Percentiles rank a stretch among this genome's conserved stretches.
Evolutionary conservation across 2,113 vertebrate species (phyloP).

Genomic region (Antechinus stuartii): DNA sequence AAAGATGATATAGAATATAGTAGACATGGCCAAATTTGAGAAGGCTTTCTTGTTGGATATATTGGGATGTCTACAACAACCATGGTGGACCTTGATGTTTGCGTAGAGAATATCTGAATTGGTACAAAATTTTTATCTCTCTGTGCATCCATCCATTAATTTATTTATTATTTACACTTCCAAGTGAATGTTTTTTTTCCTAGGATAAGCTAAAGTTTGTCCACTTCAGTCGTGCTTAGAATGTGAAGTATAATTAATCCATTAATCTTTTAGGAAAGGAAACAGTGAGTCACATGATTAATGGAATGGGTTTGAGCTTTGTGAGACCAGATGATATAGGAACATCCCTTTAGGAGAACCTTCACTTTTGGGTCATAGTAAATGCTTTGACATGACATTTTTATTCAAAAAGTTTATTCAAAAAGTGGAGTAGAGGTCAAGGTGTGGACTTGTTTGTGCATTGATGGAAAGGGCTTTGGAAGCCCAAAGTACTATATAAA

Average conservation of each 20-base stretch:
- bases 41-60: neutral
- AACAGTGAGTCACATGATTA: conserved; percentile 60
- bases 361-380: conserved; percentile 61
- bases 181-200: neutral
- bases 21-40: neutral
- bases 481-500: neutral
- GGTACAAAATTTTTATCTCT: no score
- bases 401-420: conserved; percentile 63
- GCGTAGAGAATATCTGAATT: neutral
- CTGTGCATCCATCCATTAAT: no score
- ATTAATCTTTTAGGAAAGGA: conserved; percentile 53
- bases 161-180: neutral
- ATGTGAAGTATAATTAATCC: conserved; percentile 53
- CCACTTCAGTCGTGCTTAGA: conserved; percentile 33
- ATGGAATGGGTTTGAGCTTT: conserved; percentile 60
- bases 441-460: conserved; percentile 65
- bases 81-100: neutral
- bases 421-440: conserved; percentile 69
- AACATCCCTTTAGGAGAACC: conserved; percentile 65
- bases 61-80: neutral
- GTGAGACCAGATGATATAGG: conserved; percentile 65
- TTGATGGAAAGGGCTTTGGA: conserved; percentile 22
- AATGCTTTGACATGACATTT: conserved; percentile 38
- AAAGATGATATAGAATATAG: neutral
- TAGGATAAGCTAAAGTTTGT: conserved; percentile 27